Base-by-base conservation (phyloP, 2,797 vertebrate genomes). In the Pagetopsis macropterus region DNA sequence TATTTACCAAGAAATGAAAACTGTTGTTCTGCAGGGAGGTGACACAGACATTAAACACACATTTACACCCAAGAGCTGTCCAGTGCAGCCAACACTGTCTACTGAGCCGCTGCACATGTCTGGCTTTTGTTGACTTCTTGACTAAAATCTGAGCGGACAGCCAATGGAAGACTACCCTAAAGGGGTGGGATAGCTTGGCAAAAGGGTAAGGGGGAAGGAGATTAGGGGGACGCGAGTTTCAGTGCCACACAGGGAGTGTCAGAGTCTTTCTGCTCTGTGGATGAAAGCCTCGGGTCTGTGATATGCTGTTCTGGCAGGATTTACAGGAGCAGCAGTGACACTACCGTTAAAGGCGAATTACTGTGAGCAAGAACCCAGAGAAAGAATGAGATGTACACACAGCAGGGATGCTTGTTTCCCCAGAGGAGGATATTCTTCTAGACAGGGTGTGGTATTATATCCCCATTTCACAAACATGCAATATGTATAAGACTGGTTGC, bases 141-240 rank as follows among this genome's bases (percentile, higher is more conserved):
- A 91, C 65, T 87, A 46, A 71, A 69, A 94, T 91, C 62, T 37
- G 83, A 88, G 88, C 81, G 80, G 90, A 86, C 92, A 90, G 54
- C 66, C 75, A 37, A 49, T 65, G 68, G 82, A 85, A 59, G 70
- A 64, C 57, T 70, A 70, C 82, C 91, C 89, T 82, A 13, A 74
- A 85, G 89, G 85, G 65, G 64, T 65, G 81, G 52, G 86, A 71
- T 72, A 45, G 78, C 77, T 67, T 81, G 81, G 83, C 79, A 72
- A 57, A 27, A 75, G 80, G 71, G 41, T 49, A 27, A 6, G 43
- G 69, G 57, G 43, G 62, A 33, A 21, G 48, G 49, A 62, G 17
- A 19, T 3, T n/a, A 23, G 17, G 60, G 14, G 10, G 55, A 48
- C 21, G 62, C 43, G 62, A 43, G 55, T 79, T 81, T 85, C 78